Conservation (phyloP, 2,888 invertebrate genomes). For the Thyatira batis region DNA sequence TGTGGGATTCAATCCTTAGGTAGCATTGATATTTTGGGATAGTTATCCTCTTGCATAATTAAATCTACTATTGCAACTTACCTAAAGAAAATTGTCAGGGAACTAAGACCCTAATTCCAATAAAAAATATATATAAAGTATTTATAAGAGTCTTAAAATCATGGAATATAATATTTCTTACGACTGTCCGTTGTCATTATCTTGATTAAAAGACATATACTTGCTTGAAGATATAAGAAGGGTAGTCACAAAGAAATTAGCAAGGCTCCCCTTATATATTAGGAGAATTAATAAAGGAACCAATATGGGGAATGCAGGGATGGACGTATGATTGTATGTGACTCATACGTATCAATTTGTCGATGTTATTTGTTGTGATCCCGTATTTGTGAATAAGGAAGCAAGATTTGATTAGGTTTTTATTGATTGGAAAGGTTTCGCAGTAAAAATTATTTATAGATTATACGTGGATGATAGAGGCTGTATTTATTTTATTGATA, state of each 20-base stretch:
- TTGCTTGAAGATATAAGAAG: slow-evolving; percentile 35
- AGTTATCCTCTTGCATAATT: neutral
- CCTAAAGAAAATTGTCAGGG: neutral
- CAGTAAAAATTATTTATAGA: slow-evolving; percentile 4
- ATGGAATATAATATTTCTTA: neutral
- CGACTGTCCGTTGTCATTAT: slow-evolving; percentile 8
- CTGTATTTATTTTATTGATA: too few relatives aligned
- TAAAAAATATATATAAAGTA: neutral
- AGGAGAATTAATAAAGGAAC: slow-evolving; percentile 56
- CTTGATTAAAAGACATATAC: slow-evolving; percentile 37
- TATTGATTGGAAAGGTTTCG: slow-evolving; percentile 8
- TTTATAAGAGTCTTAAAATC: neutral
- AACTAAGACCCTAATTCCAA: neutral
- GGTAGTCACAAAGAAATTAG: slow-evolving; percentile 53
- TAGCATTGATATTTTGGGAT: slow-evolving; percentile 8
- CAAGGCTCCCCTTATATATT: slow-evolving; percentile 51
- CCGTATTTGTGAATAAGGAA: slow-evolving; percentile 6
- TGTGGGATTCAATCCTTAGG: slow-evolving; percentile 14
- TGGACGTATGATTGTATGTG: slow-evolving; percentile 22
- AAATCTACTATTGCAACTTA: neutral
- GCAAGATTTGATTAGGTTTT: slow-evolving; percentile 5
- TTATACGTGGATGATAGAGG: neutral
- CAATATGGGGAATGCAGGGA: slow-evolving; percentile 39
- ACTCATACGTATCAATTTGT: slow-evolving; percentile 18
- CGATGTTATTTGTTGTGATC: neutral